Base-by-base conservation (phyloP, 2,113 vertebrate genomes). In the Amphilophus citrinellus region DNA sequence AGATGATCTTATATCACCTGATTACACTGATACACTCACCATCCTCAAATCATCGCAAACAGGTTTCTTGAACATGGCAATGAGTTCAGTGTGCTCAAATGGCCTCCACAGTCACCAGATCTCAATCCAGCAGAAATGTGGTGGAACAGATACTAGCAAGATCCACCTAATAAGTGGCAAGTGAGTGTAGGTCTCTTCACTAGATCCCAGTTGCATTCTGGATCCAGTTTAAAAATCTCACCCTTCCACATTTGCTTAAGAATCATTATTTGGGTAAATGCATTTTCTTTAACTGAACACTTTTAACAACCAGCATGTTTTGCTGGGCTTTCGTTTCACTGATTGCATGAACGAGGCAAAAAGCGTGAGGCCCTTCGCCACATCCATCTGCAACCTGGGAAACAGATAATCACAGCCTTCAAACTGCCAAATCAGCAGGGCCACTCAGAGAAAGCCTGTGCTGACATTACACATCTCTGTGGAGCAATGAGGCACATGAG, bases 341-440 rank as follows among this genome's bases (percentile, higher is more conserved):
- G 80, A 86, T 79, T 71, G 66, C 35, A 79, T 5, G 57, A 83
- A 60, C 30, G 50, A 71, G 22, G 62, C 37, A 85, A 84, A 84
- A 27, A 63, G 50, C 81, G 58, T 18, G 10, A 65, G 85, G 62
- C 57, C 62, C 20, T n/a, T 59, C 37, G 27, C 14, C 27, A 27
- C 42, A 61, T 80, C 65, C 77, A 87, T 79, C 58, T 81, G 91
- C 91, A 87, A 90, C 86, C 90, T 18, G 62, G 88, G 91, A 84
- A 85, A 89, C 89, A 59, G 65, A 86, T 88, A 85, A 94, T 88
- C 86, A 82, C 84, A 79, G 89, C 77, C 63, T 81, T 83, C 68
- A 87, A 84, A 93, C 76, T 88, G 94, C 93, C 90, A 91, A 91
- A 95, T 95, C 94, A 94, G 93, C 94, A 88, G 76, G 27, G 44